Evolutionary conservation across 1,140 invertebrate species (phyloP).

Genomic region (Drosophila elegans): DNA sequence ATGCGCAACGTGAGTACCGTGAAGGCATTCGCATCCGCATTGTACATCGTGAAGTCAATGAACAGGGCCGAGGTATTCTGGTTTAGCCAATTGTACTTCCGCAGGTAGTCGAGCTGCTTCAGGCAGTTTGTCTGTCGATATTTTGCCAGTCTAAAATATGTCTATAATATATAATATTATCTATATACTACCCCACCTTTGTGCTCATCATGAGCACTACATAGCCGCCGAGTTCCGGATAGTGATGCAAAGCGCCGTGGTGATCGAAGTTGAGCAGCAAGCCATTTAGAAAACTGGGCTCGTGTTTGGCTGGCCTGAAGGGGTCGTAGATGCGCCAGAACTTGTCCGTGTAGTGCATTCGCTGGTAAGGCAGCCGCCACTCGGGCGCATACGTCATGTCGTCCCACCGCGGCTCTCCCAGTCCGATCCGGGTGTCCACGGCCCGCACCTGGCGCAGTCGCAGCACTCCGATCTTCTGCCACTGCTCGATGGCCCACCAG

Average conservation of each 20-base stretch:
- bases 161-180: too few relatives aligned
- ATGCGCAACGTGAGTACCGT: constrained; percentile 38
- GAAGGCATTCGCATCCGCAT: constrained; percentile 57
- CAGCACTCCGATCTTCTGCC: constrained; percentile 50
- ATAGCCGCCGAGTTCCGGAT: constrained; percentile 54
- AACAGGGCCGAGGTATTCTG: constrained; percentile 46
- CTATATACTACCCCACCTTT: not conserved
- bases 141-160: too few relatives aligned
- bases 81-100: constrained; percentile 43
- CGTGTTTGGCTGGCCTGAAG: constrained; percentile 29
- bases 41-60: constrained; percentile 72
- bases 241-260: constrained; percentile 9
- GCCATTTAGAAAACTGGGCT: not conserved
- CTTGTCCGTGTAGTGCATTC: constrained; percentile 45
- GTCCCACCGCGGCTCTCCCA: constrained; percentile 3
- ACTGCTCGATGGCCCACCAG: constrained; percentile 50
- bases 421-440: not conserved
- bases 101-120: constrained; percentile 49
- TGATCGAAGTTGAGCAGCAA: constrained; percentile 19
- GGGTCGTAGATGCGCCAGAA: constrained; percentile 69
- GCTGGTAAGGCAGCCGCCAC: constrained; percentile 51
- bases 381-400: constrained; percentile 18
- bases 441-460: constrained; percentile 64
- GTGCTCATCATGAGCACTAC: constrained; percentile 33
- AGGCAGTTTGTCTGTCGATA: constrained; percentile 10